These are phyloP conservation scores for Scolopax bukidnonensis DNA, from an alignment of 2,797 vertebrate genomes.

Conservation along the genomic window DNA sequence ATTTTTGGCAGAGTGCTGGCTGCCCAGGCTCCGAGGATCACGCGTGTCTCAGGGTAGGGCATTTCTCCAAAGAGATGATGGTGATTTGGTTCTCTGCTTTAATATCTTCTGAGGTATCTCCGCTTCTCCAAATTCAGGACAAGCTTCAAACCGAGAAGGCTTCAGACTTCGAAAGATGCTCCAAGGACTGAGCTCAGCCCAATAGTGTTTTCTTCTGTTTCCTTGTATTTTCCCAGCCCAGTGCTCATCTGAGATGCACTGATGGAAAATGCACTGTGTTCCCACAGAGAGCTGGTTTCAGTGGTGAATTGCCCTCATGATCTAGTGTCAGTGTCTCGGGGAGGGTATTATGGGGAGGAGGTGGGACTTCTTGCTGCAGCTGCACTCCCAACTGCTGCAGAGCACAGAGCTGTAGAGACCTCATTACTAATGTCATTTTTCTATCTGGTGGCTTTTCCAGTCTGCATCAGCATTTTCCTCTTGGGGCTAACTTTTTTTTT, in stretches of 20 bases:
- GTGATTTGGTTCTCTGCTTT: neutral
- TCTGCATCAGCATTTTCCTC: neutral
- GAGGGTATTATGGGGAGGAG: neutral
- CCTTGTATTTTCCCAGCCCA: neutral
- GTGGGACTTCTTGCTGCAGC: neutral
- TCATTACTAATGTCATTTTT: neutral
- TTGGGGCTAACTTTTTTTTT: neutral
- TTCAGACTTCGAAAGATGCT: neutral
- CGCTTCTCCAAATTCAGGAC: neutral
- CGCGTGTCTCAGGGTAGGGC: neutral
- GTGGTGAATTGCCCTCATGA: neutral
- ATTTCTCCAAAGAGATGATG: neutral
- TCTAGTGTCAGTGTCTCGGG: neutral
- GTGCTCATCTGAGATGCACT: neutral
- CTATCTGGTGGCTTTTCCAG: neutral
- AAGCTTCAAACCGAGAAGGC: neutral
- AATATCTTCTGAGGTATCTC: neutral
- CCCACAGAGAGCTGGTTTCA: neutral
- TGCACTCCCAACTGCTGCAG: neutral
- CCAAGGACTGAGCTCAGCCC: neutral
- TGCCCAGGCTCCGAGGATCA: accelerated
- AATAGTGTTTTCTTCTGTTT: neutral
- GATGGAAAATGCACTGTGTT: neutral
- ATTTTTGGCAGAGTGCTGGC: neutral
- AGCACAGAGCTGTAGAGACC: neutral